Base-by-base conservation (phyloP, 2,113 vertebrate species). In the Etia nguti region DNA sequence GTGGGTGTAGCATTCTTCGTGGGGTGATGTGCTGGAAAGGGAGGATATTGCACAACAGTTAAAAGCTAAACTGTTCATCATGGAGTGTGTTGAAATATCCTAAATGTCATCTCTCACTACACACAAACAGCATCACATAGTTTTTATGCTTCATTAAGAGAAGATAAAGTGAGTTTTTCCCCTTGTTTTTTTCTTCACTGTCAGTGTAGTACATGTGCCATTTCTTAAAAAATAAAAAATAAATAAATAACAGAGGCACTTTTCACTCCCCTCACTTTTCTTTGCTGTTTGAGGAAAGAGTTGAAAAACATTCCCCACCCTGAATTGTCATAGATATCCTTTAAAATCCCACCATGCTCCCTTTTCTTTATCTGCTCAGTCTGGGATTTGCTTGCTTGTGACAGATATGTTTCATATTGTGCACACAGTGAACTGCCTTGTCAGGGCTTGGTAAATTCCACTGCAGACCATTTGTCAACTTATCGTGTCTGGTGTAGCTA, bases 21-120 rank as follows among this genome's bases (percentile, higher is more conserved):
- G 87, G 80, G 88, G 82, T 88, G 90, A 89, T 94, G 92, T 89
- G 87, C 87, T 90, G 92, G 93, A 95, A 96, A 94, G 95, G 94
- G 95, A 96, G 95, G 94, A 95, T 93, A 75, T 96, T 96, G 94
- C 94, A 94, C 94, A 96, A 97, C 87, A 54, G 50, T 80, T 89
- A 82, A 87, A 91, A 94, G 89, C 92, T 82, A 52, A 92, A 91
- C 87, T 94, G 84, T 95, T 95, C 94, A 94, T 93, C 89, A 92
- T 80, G 60, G 91, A 90, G 92, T 92, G 92, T 94, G 90, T 96
- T 96, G 93, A 96, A 96, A 96, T 92, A 95, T 94, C 86, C 90
- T 93, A 95, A 96, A 94, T 93, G 91, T 92, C 92, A 93, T 90
- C 82, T 62, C 82, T 82, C 81, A 24, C 83, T 31, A 82, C 18